A percentile compares a stretch with the other conserved stretches of the same genome.
Conservation (phyloP, 1,140 invertebrate genomes). For the Heliothis subflexa region DNA sequence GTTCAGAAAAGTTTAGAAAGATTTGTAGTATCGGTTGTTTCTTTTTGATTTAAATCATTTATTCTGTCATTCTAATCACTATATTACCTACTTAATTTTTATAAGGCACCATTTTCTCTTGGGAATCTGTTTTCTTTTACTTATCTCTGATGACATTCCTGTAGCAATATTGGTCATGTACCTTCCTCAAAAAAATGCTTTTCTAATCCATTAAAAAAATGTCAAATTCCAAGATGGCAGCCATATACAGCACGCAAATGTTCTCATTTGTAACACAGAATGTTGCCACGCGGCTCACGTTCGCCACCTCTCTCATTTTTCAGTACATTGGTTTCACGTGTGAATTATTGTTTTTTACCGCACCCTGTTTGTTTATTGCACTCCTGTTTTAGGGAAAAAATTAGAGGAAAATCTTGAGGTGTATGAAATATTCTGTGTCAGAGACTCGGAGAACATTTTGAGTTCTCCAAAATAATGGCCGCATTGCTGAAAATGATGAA, state of each 20-base stretch:
- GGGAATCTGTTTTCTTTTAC: background rate
- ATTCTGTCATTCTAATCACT: no score
- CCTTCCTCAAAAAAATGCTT: background rate
- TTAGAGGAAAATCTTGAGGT: constrained; percentile 13
- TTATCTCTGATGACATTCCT: background rate
- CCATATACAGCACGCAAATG: constrained; percentile 60
- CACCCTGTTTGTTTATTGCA: constrained; percentile 58
- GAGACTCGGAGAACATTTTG: background rate
- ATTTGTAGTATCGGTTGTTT: no score
- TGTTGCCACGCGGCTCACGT: constrained; percentile 78
- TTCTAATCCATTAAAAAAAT: constrained; percentile 34
- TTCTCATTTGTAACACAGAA: constrained; percentile 79
- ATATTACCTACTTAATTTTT: no score
- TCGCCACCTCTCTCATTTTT: constrained; percentile 82
- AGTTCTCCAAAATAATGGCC: background rate
- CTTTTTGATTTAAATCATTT: no score
- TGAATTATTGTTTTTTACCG: constrained; percentile 82
- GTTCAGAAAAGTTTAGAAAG: no score
- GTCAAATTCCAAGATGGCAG: constrained; percentile 30
- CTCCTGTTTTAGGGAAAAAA: constrained; percentile 12
- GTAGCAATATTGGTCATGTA: background rate
- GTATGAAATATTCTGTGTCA: background rate
- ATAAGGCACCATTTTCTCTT: no score
- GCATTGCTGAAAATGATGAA: background rate
- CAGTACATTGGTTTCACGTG: constrained; percentile 85